Percentiles rank a stretch among this genome's conserved stretches.
These are phyloP conservation scores for Leucosticte australis DNA, from an alignment of 2,113 vertebrate genomes.

Conservation along the genomic window DNA sequence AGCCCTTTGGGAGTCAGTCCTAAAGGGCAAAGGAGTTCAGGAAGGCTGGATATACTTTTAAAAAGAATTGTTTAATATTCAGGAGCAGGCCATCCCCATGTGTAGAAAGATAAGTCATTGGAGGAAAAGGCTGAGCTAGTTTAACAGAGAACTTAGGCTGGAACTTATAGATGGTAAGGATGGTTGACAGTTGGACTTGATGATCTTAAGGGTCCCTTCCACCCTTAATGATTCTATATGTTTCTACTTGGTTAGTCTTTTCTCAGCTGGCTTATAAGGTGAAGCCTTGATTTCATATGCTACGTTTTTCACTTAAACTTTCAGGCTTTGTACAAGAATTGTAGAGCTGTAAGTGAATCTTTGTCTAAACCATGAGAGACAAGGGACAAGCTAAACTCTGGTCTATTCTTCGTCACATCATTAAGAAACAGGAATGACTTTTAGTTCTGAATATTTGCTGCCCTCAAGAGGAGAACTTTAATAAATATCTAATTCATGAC, in stretches of 20 bases:
- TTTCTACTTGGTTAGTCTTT: not conserved
- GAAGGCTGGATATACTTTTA: not conserved
- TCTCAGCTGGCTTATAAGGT: not conserved
- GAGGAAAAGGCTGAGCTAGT: not conserved
- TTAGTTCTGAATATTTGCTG: slow-evolving; percentile 49
- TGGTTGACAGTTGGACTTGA: not conserved
- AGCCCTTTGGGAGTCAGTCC: not conserved
- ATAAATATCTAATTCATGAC: not conserved
- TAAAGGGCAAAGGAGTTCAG: not conserved
- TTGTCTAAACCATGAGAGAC: not conserved
- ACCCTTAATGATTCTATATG: not conserved
- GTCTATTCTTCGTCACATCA: not conserved
- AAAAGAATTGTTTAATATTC: not conserved
- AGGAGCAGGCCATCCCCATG: not conserved
- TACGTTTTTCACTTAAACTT: not conserved
- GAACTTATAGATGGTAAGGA: not conserved
- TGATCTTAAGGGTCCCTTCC: not conserved
- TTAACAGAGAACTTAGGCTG: not conserved
- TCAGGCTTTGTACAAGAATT: not conserved
- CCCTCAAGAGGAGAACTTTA: slow-evolving; percentile 59
- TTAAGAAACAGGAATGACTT: not conserved
- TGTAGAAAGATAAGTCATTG: not conserved
- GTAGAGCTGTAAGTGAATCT: not conserved
- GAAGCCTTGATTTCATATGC: not conserved
- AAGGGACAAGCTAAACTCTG: not conserved